Evolutionary conservation across 2,113 vertebrate species (phyloP), one percentile per base, ranked within the genome.

Genomic region (Pelecanus crispus): DNA sequence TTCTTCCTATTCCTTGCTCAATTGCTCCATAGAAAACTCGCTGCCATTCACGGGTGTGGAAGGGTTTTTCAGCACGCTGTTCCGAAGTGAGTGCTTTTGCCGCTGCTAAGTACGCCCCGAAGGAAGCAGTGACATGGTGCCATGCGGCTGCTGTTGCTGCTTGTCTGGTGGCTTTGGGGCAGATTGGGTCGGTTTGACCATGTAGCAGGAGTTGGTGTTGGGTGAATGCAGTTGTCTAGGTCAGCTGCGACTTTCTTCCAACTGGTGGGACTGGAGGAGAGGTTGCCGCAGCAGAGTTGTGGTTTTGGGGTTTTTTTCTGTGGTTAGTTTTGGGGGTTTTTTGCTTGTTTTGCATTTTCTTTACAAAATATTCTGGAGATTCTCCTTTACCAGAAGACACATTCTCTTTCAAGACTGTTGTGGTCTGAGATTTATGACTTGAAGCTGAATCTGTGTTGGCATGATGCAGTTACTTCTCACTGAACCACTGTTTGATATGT

Each of bases 71-170:
- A 34, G 47, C 20, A 2, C 11, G 0, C 8, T 8, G 19, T 55
- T 68, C 32, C 47, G 58, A 74, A 82, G 32, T 15, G 26, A 12
- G 28, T 32, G 26, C 17, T 44, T 44, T 59, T 59, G 18, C 38
- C 8, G 4, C 28, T 68, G 55, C 24, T 17, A 7, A 26, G 34
- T 8, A 20, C 0, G 1, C 20, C 20, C 45, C 19, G 6, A 25
- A 40, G 26, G 42, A 49, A 34, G 29, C 1, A 1, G n/a, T 36
- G 38, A 12, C 15, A 2, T 13, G 56, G 7, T 42, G 55, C n/a
- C 24, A 5, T 8, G n/a, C 50, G 32, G 42, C 25, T 49, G 10
- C 49, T 31, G 7, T 74, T 52, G 34, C 34, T 40, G 6, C 11
- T 67, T 32, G 61, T 56, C 70, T 44, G 25, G 9, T 55, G 26